These are phyloP conservation scores for Mesodorylaimus sp. DNA, from an alignment of 2,888 invertebrate genomes.

Conservation along the genomic window DNA sequence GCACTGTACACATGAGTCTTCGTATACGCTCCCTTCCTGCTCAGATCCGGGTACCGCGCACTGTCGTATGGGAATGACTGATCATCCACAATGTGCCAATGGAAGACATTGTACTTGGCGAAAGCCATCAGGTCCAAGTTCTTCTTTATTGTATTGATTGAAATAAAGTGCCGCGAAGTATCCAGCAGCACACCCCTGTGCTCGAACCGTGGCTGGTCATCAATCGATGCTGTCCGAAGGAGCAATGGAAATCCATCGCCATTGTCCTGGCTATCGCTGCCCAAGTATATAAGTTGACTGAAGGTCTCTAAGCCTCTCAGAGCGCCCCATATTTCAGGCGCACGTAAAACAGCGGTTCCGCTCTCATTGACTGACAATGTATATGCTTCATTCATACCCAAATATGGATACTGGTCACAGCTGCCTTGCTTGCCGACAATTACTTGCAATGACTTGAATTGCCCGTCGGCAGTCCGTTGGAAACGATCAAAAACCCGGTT, in stretches of 20 bases:
- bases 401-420: conserved; percentile 1
- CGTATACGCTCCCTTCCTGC: conserved; percentile 13
- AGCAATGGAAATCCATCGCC: background rate
- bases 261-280: background rate
- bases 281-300: conserved; percentile 45
- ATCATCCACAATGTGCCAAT: conserved; percentile 88
- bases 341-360: background rate
- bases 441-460: background rate
- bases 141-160: conserved; percentile 44
- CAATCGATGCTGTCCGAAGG: conserved; percentile 38
- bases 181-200: conserved; percentile 70
- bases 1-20: background rate
- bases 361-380: background rate
- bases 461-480: background rate
- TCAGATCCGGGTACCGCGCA: conserved; percentile 53
- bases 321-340: conserved; percentile 48
- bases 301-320: conserved; percentile 68
- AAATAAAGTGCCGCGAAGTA: conserved; percentile 64
- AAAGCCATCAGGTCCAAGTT: conserved; percentile 68
- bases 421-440: background rate
- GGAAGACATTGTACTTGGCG: conserved; percentile 78
- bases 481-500: too few relatives aligned
- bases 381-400: conserved; percentile 4
- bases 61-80: conserved; percentile 78
- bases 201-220: conserved; percentile 55